Conservation (phyloP, 2,888 invertebrate genomes). For the Nephrotoma appendiculata region DNA sequence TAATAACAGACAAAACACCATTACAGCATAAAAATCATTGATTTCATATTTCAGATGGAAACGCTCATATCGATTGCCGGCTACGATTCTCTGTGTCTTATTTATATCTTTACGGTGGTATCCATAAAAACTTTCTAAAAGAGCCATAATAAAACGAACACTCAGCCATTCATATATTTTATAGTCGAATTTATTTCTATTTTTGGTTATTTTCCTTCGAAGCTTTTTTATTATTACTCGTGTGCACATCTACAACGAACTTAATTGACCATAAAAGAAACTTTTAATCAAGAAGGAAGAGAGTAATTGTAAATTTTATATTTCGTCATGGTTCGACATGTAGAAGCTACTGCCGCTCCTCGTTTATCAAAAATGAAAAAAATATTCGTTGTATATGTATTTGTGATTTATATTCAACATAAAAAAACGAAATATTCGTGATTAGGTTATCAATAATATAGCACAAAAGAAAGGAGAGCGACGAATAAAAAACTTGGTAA, state of each 20-base stretch:
- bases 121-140: background rate
- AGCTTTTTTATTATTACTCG: background rate
- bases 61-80: too few species aligned
- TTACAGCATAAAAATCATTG: too few species aligned
- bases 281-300: background rate
- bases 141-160: background rate
- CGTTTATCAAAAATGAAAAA: background rate
- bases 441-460: background rate
- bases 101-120: too few species aligned
- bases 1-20: too few species aligned
- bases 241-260: background rate
- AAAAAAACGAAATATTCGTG: background rate
- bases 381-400: background rate
- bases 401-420: background rate
- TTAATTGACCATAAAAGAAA: background rate
- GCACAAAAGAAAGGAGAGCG: background rate
- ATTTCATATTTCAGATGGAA: too few species aligned
- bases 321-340: background rate
- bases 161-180: background rate
- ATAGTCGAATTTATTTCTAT: background rate
- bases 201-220: background rate
- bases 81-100: too few species aligned
- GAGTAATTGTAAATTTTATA: background rate
- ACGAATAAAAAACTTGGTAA: background rate
- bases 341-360: background rate